These are phyloP conservation scores for Cynaeus angustus DNA, from an alignment of 2,888 invertebrate genomes.

Conservation along the genomic window DNA sequence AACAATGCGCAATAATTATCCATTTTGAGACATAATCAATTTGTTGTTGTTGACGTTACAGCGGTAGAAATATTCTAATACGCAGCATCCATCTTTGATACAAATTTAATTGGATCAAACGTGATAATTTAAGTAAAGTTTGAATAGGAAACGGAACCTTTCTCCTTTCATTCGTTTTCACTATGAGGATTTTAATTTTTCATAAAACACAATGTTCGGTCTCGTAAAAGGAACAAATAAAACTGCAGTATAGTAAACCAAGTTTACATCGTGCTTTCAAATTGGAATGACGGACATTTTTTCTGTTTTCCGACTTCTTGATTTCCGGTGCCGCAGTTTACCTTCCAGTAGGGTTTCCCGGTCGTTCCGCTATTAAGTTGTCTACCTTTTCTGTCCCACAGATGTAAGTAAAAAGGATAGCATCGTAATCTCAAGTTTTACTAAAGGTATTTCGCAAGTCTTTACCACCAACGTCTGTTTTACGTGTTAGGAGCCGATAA, in stretches of 20 bases:
- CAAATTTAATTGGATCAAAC: too few species aligned
- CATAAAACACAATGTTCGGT: slow-evolving; percentile 27
- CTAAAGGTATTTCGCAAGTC: neutral
- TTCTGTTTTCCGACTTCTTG: slow-evolving; percentile 51
- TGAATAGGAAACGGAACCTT: too few species aligned
- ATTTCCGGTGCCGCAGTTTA: slow-evolving; percentile 47
- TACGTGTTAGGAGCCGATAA: neutral
- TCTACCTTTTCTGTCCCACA: slow-evolving; percentile 40
- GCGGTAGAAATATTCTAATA: too few species aligned
- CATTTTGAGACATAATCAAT: too few species aligned
- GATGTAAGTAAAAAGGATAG: slow-evolving; percentile 24
- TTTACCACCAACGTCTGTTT: neutral
- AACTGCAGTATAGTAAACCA: slow-evolving; percentile 24
- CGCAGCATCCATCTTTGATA: too few species aligned
- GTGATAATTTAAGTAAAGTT: too few species aligned
- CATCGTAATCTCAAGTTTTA: neutral
- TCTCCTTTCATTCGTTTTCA: too few species aligned
- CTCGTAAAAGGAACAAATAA: slow-evolving; percentile 17
- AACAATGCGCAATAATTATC: too few species aligned
- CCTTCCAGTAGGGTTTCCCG: slow-evolving; percentile 45
- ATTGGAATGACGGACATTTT: slow-evolving; percentile 46
- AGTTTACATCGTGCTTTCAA: slow-evolving; percentile 29
- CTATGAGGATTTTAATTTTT: slow-evolving; percentile 19
- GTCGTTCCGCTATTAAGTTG: slow-evolving; percentile 48
- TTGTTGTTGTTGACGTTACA: too few species aligned